These are phyloP conservation scores for Holothuria scabra DNA, from an alignment of 53 echinoderm and acorn worm species.

Conservation along the genomic window DNA sequence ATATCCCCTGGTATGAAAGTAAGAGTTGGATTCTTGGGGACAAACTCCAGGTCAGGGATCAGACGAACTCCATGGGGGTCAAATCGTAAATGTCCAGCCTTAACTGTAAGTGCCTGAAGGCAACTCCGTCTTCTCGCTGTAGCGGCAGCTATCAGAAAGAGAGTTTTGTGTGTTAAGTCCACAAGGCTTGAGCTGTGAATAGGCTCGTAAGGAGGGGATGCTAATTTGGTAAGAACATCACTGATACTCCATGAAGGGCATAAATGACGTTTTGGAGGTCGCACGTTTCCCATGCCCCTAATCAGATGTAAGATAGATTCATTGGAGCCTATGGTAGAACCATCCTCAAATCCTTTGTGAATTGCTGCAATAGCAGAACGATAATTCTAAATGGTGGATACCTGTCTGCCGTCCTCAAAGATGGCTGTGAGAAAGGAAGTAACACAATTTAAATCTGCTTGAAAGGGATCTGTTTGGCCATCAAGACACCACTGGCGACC, in stretches of 20 bases:
- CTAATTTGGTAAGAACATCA: background rate
- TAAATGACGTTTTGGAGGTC: background rate
- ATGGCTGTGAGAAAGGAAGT: background rate
- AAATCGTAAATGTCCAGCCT: constrained; percentile 44
- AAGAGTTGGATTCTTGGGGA: constrained; percentile 45
- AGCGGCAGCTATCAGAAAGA: constrained; percentile 37
- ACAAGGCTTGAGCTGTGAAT: background rate
- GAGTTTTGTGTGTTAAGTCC: constrained; percentile 6
- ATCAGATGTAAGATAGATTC: background rate
- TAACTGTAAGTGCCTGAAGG: constrained; percentile 51
- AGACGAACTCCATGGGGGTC: constrained; percentile 40
- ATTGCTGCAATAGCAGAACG: background rate
- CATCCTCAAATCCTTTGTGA: background rate
- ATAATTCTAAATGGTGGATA: background rate
- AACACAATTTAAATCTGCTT: background rate
- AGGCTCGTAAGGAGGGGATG: too few species aligned
- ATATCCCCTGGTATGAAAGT: constrained; percentile 32
- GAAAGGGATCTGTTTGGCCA: too few species aligned
- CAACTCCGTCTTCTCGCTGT: constrained; percentile 41
- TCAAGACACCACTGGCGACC: constrained; percentile 10
- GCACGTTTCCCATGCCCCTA: too few species aligned
- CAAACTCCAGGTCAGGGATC: background rate
- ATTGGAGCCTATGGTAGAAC: background rate
- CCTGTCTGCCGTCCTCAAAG: background rate
- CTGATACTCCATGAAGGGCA: background rate